Evolutionary conservation across 2,113 vertebrate genomes (phyloP), one percentile per base, ranked within the genome.

Genomic region (Chaetodon auriga): DNA sequence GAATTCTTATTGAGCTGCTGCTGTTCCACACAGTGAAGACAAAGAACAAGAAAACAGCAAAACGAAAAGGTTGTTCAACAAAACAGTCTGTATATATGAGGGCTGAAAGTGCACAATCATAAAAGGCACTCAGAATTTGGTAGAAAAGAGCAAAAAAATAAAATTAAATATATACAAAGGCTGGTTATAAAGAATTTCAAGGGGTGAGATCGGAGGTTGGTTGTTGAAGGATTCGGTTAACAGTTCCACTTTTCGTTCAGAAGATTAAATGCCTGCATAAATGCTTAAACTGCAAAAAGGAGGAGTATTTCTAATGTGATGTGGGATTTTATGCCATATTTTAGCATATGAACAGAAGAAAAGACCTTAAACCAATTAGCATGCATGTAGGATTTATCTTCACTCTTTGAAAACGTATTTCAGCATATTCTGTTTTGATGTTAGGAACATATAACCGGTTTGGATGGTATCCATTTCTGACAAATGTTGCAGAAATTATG

Each of bases 21-120:
- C 63, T 81, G 54, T 43, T 41, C n/a, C 41, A 58, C 60, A 43
- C 60, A 65, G 23, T n/a, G 48, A 71, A 2, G 49, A 62, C 73
- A 55, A 71, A 64, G 5, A 43, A 16, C 18, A 2, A 78, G 36
- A 36, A 53, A 73, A 65, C 0, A 46, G 18, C 23, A 48, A 38
- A 30, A 25, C 58, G 23, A 58, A 41, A 38, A n/a, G 71, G 60
- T 36, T 64, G 38, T 21, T 1, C 48, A 35, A 68, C 41, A 58
- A 23, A 36, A 57, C 16, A 30, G 4, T 45, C 41, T 62, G 19
- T n/a, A 23, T 7, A 5, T 10, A 45, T 2, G 11, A 51, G 3
- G 11, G 15, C 0, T 7, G 1, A 15, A 54, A 35, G 10, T 18
- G 21, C 3, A 23, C 11, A 35, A 21, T 30, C 5, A 43, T 13